Evolutionary conservation across 2,113 vertebrate genomes (phyloP).

Genomic region (Noturus placidus): DNA sequence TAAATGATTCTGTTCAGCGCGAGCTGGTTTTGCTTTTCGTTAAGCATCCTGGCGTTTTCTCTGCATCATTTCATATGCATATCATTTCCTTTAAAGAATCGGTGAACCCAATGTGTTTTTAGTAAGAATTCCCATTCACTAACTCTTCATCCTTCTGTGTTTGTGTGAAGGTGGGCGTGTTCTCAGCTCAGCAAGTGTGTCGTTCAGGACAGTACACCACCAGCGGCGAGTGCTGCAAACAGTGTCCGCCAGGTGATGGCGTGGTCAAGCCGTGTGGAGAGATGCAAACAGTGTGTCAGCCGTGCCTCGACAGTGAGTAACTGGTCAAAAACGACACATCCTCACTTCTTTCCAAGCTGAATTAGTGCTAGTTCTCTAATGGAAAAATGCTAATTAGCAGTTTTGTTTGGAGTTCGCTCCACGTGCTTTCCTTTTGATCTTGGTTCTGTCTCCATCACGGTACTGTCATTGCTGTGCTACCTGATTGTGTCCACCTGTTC

Average conservation of each 20-base stretch:
- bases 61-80: too few relatives aligned
- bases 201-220: slow-evolving; percentile 71
- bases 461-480: not conserved
- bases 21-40: not conserved
- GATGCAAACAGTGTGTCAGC: slow-evolving; percentile 83
- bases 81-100: not conserved
- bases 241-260: slow-evolving; percentile 87
- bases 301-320: slow-evolving; percentile 93
- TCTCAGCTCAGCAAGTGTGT: slow-evolving; percentile 68
- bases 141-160: slow-evolving; percentile 18
- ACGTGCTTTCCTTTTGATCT: not conserved
- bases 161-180: slow-evolving; percentile 58
- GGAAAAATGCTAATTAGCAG: not conserved
- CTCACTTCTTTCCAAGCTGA: not conserved
- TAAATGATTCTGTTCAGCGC: not conserved
- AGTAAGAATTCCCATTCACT: not conserved
- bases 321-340: slow-evolving; percentile 45
- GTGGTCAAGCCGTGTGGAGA: slow-evolving; percentile 77
- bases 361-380: not conserved
- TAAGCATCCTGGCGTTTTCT: too few relatives aligned
- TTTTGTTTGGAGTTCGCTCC: not conserved
- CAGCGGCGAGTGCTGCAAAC: slow-evolving; percentile 82
- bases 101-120: not conserved
- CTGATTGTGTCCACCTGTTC: not conserved
- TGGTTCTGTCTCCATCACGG: not conserved